Evolutionary conservation across 2,888 invertebrate genomes (phyloP), one percentile per base, ranked within the genome.

Genomic region (Mystacides longicornis): DNA sequence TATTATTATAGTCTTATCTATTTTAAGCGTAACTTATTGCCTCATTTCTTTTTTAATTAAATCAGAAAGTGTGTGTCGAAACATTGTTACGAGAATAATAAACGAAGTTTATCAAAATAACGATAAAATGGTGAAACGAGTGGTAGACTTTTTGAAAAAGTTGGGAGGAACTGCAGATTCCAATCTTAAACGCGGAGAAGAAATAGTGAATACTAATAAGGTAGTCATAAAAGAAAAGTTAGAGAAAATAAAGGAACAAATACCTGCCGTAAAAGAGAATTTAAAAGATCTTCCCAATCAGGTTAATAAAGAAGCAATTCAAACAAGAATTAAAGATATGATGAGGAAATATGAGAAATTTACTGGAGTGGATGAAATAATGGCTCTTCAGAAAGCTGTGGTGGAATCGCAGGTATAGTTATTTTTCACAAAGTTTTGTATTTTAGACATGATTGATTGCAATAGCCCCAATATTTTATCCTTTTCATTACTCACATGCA

Each of bases 351-450:
- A 89, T 70, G 88, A 87, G 65, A 82, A 85, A 65, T 76, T 87
- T 52, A 85, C 89, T 4, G 90, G 90, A 1, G 77, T 90, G 50
- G 84, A 85, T 61, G 88, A 89, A 69, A 88, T 92, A 3, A 81
- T 83, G 74, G 74, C 79, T 23, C 83, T 87, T 27, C 90, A 91
- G 65, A 80, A 81, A 61, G 79, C 84, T 49, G 90, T 91, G 1
- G 77, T 88, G 1, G 77, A 81, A 64, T 83, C 86, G 23, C 81
- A 82, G 74, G 81, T 81, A 65, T 16, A 4, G 23, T 37, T 37
- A 11, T 43, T 27, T 7, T 27, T 27, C n/a, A n/a, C n/a, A n/a
- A n/a, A n/a, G n/a, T n/a, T n/a, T n/a, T n/a, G n/a, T 27, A 27
- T 27, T 11, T 18, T 46, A 19, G 20, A 4, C 47, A 46, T 18